Evolutionary conservation across 2,113 vertebrate genomes (phyloP).

Genomic region (Emberiza fucata): DNA sequence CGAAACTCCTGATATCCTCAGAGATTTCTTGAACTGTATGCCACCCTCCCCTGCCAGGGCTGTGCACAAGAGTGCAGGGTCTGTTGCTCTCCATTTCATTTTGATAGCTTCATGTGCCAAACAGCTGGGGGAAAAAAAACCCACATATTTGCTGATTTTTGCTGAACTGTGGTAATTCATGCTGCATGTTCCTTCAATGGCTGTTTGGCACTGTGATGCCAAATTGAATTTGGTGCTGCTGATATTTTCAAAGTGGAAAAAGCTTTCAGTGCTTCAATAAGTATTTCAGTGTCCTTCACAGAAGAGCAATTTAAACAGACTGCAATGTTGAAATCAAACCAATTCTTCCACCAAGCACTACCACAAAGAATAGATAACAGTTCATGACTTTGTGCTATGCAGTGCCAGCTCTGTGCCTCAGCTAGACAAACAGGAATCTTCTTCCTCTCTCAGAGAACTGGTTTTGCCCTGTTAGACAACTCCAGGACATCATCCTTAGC

Average conservation of each 20-base stretch:
- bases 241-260: background rate
- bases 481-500: background rate
- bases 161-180: background rate
- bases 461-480: background rate
- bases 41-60: background rate
- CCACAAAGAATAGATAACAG: background rate
- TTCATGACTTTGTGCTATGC: background rate
- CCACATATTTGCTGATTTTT: background rate
- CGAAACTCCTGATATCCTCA: background rate
- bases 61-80: background rate
- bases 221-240: background rate
- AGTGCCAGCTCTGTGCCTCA: background rate
- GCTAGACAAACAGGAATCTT: background rate
- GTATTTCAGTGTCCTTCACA: background rate
- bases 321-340: background rate
- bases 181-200: background rate
- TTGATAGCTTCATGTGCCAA: background rate
- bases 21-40: background rate
- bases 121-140: accelerated
- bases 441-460: background rate
- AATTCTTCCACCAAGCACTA: accelerated
- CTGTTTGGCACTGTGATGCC: background rate
- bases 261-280: background rate
- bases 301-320: background rate
- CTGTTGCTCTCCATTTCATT: background rate